Evolutionary conservation across 2,888 invertebrate genomes (phyloP).

Genomic region (Nymphalis c-album): DNA sequence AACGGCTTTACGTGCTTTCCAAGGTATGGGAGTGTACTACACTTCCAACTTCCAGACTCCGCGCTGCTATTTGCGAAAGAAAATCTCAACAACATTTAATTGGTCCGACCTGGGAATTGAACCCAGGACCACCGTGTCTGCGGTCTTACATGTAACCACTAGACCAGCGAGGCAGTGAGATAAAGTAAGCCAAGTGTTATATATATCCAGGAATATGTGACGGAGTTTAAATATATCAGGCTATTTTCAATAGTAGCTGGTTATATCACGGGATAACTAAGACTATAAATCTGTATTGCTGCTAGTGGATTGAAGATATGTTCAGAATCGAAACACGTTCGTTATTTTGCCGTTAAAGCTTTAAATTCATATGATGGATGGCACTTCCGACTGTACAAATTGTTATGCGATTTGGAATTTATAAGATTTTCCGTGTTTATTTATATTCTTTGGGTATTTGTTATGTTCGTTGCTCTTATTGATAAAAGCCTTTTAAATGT

Average conservation of each 20-base stretch:
- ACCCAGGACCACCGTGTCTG: too few relatives aligned
- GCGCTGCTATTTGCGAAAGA: too few relatives aligned
- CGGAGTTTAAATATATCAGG: neutral
- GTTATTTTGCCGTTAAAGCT: slow-evolving; percentile 28
- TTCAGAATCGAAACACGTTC: slow-evolving; percentile 24
- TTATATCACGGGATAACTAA: slow-evolving; percentile 9
- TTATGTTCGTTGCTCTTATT: neutral
- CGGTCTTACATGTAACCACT: too few relatives aligned
- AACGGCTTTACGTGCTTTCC: too few relatives aligned
- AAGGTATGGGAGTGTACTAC: too few relatives aligned
- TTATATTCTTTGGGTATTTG: neutral
- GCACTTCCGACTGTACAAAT: slow-evolving; percentile 2
- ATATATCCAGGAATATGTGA: neutral
- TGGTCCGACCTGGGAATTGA: too few relatives aligned
- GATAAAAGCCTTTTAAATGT: too few relatives aligned
- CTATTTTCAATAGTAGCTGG: slow-evolving; percentile 9
- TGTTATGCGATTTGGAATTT: neutral
- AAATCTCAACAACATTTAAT: too few relatives aligned
- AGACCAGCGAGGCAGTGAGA: too few relatives aligned
- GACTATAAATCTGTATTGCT: slow-evolving; percentile 25
- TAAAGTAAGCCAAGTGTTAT: too few relatives aligned
- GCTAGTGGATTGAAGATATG: slow-evolving; percentile 21
- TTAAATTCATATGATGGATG: slow-evolving; percentile 27
- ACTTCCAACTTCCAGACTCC: too few relatives aligned
- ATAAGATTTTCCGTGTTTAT: slow-evolving; percentile 1